Evolutionary conservation across 2,113 vertebrate species (phyloP).

Genomic region (Spilogale gracilis): DNA sequence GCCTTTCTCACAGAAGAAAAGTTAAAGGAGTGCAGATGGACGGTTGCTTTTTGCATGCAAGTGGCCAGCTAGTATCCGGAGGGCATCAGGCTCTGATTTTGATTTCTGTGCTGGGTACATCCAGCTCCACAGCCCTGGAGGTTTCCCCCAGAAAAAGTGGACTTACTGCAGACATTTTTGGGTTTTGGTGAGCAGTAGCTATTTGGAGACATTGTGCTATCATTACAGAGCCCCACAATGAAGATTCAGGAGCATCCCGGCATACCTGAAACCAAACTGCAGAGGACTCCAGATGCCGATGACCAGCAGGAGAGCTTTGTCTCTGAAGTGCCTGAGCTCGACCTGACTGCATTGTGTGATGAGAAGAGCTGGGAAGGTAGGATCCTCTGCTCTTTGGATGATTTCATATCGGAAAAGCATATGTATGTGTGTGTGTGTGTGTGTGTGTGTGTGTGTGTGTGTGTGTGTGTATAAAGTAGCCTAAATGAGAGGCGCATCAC

Average conservation of each 20-base stretch:
- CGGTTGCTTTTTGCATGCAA: constrained; percentile 83
- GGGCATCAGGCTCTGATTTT: constrained; percentile 69
- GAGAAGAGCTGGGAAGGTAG: constrained; percentile 96
- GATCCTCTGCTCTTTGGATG: background rate
- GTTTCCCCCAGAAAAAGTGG: constrained; percentile 82
- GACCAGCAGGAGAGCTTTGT: constrained; percentile 89
- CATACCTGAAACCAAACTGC: constrained; percentile 89
- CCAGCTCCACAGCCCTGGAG: constrained; percentile 73
- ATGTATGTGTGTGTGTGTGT: too few relatives aligned
- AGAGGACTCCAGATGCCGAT: constrained; percentile 87
- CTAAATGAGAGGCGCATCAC: background rate
- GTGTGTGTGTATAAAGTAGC: background rate
- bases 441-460: too few relatives aligned
- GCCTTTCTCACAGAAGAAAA: constrained; percentile 80
- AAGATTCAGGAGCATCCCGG: constrained; percentile 96
- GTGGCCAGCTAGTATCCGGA: constrained; percentile 84
- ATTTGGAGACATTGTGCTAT: constrained; percentile 77
- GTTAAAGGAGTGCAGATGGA: constrained; percentile 86
- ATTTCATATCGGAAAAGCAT: background rate
- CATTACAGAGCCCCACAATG: constrained; percentile 93
- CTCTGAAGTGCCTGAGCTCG: constrained; percentile 92
- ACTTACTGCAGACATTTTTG: constrained; percentile 59
- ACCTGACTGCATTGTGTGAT: constrained; percentile 92
- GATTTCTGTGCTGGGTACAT: constrained; percentile 56
- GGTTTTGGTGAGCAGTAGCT: constrained; percentile 31